phyloP scores from a whole-genome alignment of 2,888 invertebrate genomes.

The Cantharis flavilabris region DNA sequence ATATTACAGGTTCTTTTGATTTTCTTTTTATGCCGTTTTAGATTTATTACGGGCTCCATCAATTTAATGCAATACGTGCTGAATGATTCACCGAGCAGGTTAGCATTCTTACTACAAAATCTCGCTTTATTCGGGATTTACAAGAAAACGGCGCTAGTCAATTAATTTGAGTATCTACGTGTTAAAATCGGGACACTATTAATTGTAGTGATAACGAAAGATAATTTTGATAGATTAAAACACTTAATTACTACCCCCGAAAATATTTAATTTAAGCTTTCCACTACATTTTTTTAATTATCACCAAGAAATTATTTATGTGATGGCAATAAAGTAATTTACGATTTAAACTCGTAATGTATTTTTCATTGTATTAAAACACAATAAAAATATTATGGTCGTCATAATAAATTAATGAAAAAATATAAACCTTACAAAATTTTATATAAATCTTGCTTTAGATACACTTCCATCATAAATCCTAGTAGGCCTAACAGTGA shows the following conservation, averaged over 20 bases:
- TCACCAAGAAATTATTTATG: not conserved
- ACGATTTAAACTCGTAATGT: not conserved
- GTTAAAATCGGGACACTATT: not conserved
- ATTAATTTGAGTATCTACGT: conserved; percentile 2
- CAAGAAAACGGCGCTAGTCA: not conserved
- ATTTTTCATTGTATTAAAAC: not conserved
- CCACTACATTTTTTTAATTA: not conserved
- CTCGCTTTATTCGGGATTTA: conserved; percentile 4
- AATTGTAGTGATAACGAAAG: not conserved
- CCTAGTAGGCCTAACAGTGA: conserved; percentile 20
- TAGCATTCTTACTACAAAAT: conserved; percentile 1
- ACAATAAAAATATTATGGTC: not conserved
- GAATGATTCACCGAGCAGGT: conserved; percentile 6
- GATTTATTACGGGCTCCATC: conserved; percentile 3
- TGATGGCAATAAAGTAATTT: not conserved
- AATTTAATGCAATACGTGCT: conserved; percentile 4
- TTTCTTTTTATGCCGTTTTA: not conserved
- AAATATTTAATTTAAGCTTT: not conserved
- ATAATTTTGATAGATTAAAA: not conserved
- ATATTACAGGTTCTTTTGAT: not conserved
- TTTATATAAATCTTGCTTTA: conserved; percentile 28
- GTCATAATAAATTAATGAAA: conserved; percentile 21
- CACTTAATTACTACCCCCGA: not conserved
- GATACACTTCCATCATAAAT: conserved; percentile 28
- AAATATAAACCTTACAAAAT: conserved; percentile 21